phyloP scores from a whole-genome alignment of 1,140 invertebrate genomes.

The Cyclargus thomasi region DNA sequence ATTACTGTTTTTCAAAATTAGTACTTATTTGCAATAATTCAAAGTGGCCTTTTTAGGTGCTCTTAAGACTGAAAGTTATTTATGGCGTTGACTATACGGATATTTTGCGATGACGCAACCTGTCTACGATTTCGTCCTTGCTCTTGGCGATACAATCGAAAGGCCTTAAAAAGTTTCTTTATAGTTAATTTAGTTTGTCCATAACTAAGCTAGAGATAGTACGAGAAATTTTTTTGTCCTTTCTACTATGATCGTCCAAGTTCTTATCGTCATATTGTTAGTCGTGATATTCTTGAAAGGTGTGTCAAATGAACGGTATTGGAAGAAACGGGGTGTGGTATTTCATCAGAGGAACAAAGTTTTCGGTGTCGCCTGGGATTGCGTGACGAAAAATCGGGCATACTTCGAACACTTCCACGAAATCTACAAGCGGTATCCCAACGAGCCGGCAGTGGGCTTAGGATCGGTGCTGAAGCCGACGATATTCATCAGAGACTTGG shows the following conservation, averaged over 20 bases:
- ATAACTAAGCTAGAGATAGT: no score
- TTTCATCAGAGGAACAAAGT: conserved; percentile 33
- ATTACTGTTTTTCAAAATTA: no score
- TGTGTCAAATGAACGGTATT: conserved; percentile 27
- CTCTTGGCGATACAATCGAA: no score
- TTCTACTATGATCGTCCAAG: neutral
- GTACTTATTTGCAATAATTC: no score
- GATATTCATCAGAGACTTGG: conserved; percentile 43
- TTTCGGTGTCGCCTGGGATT: conserved; percentile 33
- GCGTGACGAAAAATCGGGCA: conserved; percentile 26
- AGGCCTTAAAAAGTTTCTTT: no score
- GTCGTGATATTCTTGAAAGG: conserved; percentile 19
- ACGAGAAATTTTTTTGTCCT: neutral
- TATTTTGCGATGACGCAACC: no score
- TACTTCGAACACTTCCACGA: conserved; percentile 33
- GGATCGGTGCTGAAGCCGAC: conserved; percentile 57
- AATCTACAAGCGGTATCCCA: conserved; percentile 34
- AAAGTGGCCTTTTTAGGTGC: no score
- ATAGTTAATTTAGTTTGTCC: no score
- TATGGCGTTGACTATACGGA: no score
- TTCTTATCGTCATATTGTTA: neutral
- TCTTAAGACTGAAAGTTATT: no score
- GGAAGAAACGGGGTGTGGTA: conserved; percentile 29
- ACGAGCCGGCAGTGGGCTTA: conserved; percentile 44
- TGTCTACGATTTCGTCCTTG: no score